Evolutionary conservation across 2,888 invertebrate species (phyloP), one percentile per base, ranked within the genome.

Genomic region (Caradrina clavipalpis): DNA sequence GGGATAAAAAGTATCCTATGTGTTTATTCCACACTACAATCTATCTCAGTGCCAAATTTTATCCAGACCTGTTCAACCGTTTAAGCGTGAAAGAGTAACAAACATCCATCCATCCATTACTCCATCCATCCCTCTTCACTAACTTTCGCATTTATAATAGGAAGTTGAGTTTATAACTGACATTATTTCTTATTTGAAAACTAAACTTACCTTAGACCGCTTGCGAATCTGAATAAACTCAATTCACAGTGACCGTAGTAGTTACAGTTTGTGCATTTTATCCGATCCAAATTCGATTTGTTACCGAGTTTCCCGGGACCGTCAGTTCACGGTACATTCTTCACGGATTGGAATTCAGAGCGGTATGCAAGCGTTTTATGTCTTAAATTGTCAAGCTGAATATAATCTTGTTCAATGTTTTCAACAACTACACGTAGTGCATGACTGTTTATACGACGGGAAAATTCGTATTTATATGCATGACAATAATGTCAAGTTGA

Each of bases 251-350:
- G n/a, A 2, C 7, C 1, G 13, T 19, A n/a, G 21, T 35, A 21
- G 61, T 61, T 19, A 42, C 21, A 54, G 62, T 55, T 72, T 50
- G 8, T 45, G 5, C 7, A 50, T 45, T 45, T 45, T 35, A 56
- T 22, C 8, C 55, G 19, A 64, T 19, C 19, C 15, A 2, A 70
- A 64, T 72, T 22, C 11, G 8, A 70, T 70, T 70, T 72, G 50
- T 72, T 26, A 56, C 22, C 13, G 13, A 63, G 42, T 50, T 72
- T 55, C 11, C 55, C 50, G 1, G 35, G 22, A 45, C 42, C 55
- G 4, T 55, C 17, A 13, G 42, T 13, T 55, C 11, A 31, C 15
- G 8, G 31, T 13, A 17, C 11, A 50, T 22, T 49, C 54, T 70
- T 63, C 31, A 45, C 42, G 17, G 19, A 64, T 70, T 63, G 6